Evolutionary conservation across 1,140 invertebrate species (phyloP).

Genomic region (Drosophila pseudoobscura): DNA sequence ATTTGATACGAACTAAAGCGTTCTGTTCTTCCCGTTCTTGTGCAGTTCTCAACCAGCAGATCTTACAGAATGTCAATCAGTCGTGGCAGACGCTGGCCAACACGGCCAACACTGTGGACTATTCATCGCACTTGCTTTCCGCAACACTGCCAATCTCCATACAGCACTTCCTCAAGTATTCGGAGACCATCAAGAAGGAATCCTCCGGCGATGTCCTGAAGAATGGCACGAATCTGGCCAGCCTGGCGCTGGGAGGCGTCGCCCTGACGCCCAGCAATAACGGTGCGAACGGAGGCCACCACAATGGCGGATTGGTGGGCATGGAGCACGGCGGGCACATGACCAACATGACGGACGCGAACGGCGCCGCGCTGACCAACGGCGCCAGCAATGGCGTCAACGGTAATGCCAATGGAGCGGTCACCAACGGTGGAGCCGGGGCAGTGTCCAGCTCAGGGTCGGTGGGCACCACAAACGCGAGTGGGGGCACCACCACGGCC

Average conservation of each 20-base stretch:
- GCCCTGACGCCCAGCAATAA: conserved; percentile 72
- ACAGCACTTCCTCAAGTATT: conserved; percentile 83
- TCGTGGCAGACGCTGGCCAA: conserved; percentile 83
- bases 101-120: conserved; percentile 83
- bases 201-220: conserved; percentile 80
- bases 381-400: conserved; percentile 67
- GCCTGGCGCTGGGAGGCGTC: conserved; percentile 76
- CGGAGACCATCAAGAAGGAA: conserved; percentile 83
- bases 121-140: conserved; percentile 83
- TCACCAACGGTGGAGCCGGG: conserved; percentile 62
- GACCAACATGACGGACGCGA: conserved; percentile 74
- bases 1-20: background rate
- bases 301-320: conserved; percentile 71
- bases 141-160: conserved; percentile 84
- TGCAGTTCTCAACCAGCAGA: conserved; percentile 82
- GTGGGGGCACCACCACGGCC: conserved; percentile 75
- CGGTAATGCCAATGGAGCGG: conserved; percentile 67
- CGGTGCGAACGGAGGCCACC: conserved; percentile 61
- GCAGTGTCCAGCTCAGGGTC: conserved; percentile 68
- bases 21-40: background rate
- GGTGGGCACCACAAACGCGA: conserved; percentile 68
- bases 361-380: conserved; percentile 63
- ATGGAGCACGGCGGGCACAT: conserved; percentile 78
- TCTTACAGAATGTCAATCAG: conserved; percentile 83
- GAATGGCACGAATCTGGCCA: conserved; percentile 80